These are phyloP conservation scores for Thyatira batis DNA, from an alignment of 2,888 invertebrate genomes.

Conservation along the genomic window DNA sequence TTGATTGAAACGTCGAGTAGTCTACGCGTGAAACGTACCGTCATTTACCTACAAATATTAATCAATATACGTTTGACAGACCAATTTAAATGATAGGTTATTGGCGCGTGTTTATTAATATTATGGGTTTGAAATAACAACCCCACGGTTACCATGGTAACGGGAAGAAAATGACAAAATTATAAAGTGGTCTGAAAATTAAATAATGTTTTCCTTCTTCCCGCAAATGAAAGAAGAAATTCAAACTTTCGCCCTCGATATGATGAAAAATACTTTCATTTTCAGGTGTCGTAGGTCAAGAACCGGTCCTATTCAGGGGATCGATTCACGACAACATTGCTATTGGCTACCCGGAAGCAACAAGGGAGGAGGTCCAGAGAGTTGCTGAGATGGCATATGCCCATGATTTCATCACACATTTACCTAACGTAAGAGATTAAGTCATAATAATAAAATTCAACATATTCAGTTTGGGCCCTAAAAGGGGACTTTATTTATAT, in stretches of 20 bases:
- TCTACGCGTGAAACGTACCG: no score
- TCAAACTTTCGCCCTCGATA: no score
- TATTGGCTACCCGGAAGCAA: slow-evolving; percentile 87
- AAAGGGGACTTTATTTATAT: no score
- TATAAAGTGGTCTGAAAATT: no score
- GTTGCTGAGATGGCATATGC: slow-evolving; percentile 90
- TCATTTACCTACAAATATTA: no score
- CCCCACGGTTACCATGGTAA: not conserved
- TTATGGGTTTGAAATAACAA: not conserved
- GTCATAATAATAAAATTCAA: no score
- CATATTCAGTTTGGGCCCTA: no score
- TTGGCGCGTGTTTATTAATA: not conserved
- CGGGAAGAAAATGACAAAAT: no score
- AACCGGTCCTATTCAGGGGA: slow-evolving; percentile 92
- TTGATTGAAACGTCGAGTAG: no score
- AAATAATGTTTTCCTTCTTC: slow-evolving; percentile 84
- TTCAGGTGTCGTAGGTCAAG: slow-evolving; percentile 90
- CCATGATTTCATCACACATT: slow-evolving; percentile 87
- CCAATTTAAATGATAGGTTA: no score
- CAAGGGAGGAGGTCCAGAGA: slow-evolving; percentile 85
- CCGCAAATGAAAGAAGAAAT: slow-evolving; percentile 16
- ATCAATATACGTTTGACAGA: no score
- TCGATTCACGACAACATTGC: slow-evolving; percentile 87
- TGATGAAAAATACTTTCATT: slow-evolving; percentile 8
- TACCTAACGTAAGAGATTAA: slow-evolving; percentile 84